Percentiles rank a stretch among this genome's conserved stretches.
Conservation (phyloP, 2,888 invertebrate species). For the Cephus pulcher region DNA sequence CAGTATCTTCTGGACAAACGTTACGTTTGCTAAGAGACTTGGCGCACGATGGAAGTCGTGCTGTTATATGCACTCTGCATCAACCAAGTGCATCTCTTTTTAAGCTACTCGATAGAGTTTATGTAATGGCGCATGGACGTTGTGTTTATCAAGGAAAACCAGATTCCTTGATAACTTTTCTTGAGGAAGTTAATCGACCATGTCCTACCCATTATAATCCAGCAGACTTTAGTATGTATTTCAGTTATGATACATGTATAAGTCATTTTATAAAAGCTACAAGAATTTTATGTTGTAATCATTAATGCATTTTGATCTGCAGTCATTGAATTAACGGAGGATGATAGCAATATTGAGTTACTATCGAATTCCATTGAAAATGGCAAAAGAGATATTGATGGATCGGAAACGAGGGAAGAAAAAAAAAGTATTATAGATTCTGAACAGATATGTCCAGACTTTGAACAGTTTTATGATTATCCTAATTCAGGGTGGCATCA, state of each 20-base stretch:
- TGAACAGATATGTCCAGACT: neutral
- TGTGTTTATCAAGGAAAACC: slow-evolving; percentile 78
- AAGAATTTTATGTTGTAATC: neutral
- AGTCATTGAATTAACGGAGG: slow-evolving; percentile 77
- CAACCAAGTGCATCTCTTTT: slow-evolving; percentile 77
- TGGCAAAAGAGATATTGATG: slow-evolving; percentile 64
- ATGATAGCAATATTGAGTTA: slow-evolving; percentile 67
- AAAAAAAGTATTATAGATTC: neutral
- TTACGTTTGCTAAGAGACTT: slow-evolving; percentile 71
- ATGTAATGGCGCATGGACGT: slow-evolving; percentile 73
- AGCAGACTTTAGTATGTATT: slow-evolving; percentile 75
- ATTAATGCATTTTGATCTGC: slow-evolving; percentile 45
- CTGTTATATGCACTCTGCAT: slow-evolving; percentile 79
- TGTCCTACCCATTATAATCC: slow-evolving; percentile 77
- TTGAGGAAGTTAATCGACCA: slow-evolving; percentile 69
- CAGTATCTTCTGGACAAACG: slow-evolving; percentile 74
- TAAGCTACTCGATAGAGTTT: slow-evolving; percentile 75
- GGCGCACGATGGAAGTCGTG: slow-evolving; percentile 72
- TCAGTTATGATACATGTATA: neutral
- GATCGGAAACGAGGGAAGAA: neutral
- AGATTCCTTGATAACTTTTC: slow-evolving; percentile 72
- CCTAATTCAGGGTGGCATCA: slow-evolving; percentile 71
- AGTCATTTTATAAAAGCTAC: neutral
- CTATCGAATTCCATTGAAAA: slow-evolving; percentile 72
- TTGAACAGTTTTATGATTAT: slow-evolving; percentile 53